These are phyloP conservation scores for Puma concolor DNA, from an alignment of 2,113 vertebrate species.

Conservation along the genomic window DNA sequence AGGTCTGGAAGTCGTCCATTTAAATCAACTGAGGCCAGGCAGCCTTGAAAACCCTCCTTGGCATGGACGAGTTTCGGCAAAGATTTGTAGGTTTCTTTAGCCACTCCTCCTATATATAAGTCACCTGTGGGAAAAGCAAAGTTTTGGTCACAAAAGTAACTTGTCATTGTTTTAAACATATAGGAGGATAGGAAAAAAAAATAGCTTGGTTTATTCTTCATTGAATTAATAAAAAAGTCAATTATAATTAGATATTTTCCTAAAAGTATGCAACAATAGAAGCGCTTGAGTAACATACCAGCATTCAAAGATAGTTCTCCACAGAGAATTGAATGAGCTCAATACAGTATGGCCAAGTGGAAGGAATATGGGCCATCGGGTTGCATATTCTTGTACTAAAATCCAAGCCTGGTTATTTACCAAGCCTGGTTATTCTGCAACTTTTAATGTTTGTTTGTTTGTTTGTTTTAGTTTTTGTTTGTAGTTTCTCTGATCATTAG, in stretches of 20 bases:
- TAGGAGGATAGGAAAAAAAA: background rate
- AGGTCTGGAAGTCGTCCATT: constrained; percentile 97
- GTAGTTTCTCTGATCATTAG: background rate
- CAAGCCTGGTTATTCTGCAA: background rate
- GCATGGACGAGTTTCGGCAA: constrained; percentile 97
- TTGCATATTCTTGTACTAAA: background rate
- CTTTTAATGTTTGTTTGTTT: background rate
- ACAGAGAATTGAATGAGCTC: background rate
- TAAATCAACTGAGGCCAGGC: constrained; percentile 96
- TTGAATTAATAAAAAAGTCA: background rate
- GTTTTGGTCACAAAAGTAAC: constrained; percentile 36
- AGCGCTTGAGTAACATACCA: background rate
- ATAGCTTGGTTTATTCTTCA: background rate
- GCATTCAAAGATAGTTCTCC: background rate
- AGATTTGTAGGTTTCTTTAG: constrained; percentile 96
- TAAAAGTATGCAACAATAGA: background rate
- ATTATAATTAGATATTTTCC: background rate
- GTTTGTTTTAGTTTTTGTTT: no score
- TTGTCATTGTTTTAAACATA: background rate
- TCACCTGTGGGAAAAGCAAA: constrained; percentile 88
- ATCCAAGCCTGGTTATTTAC: background rate
- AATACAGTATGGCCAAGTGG: rapidly evolving
- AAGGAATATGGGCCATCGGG: background rate
- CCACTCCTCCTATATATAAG: constrained; percentile 95
- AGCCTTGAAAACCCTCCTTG: constrained; percentile 98